Percentiles rank a stretch among this genome's conserved stretches.
phyloP scores from a whole-genome alignment of 1,140 invertebrate species.

The Nephila pilipes region DNA sequence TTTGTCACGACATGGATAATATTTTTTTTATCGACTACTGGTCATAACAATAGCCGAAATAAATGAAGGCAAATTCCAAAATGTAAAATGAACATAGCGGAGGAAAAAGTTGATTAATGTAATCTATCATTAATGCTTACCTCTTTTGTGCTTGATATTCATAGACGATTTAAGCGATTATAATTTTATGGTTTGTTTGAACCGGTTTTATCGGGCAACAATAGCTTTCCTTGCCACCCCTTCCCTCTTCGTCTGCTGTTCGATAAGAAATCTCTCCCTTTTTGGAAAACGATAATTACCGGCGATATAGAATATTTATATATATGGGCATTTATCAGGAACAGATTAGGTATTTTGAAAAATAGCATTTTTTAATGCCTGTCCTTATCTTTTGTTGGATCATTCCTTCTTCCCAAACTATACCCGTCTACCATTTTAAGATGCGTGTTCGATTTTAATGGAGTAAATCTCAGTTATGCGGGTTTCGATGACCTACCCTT shows the following conservation, averaged over 20 bases:
- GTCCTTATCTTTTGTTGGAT: neutral
- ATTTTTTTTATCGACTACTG: slow-evolving; percentile 57
- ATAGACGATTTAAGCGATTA: slow-evolving; percentile 55
- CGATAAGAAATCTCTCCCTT: slow-evolving; percentile 44
- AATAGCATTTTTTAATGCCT: neutral
- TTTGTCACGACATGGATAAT: slow-evolving; percentile 61
- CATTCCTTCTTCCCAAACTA: neutral
- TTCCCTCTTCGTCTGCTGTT: neutral
- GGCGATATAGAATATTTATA: slow-evolving; percentile 38
- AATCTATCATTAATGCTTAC: slow-evolving; percentile 67
- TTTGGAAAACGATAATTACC: slow-evolving; percentile 52
- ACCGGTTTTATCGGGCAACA: slow-evolving; percentile 44
- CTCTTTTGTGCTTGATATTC: slow-evolving; percentile 65
- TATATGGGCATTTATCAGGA: slow-evolving; percentile 5
- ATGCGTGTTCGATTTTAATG: neutral
- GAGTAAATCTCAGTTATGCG: neutral
- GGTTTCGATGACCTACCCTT: neutral
- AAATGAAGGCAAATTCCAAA: slow-evolving; percentile 65
- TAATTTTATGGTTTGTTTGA: slow-evolving; percentile 47
- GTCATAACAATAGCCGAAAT: slow-evolving; percentile 55
- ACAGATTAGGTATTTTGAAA: neutral
- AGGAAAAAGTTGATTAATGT: slow-evolving; percentile 69
- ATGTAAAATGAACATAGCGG: slow-evolving; percentile 34
- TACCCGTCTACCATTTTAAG: slow-evolving; percentile 31
- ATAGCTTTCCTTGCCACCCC: neutral